Evolutionary conservation across 2,888 invertebrate genomes (phyloP), one percentile per base, ranked within the genome.

Genomic region (Cheilosia urbana): DNA sequence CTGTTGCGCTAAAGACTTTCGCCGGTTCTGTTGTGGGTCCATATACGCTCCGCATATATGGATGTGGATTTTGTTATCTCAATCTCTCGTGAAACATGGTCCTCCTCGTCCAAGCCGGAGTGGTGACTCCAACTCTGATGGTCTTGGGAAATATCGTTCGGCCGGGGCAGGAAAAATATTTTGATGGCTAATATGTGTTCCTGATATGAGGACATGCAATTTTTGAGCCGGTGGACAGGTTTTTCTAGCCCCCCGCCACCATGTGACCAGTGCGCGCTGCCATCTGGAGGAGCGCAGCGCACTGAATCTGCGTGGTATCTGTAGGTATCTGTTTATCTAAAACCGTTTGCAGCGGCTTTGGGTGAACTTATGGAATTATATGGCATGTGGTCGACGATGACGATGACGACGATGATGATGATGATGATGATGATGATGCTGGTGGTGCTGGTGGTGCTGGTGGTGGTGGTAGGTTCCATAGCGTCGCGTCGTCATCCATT

Each of bases 161-260:
- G 19, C 21, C 65, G n/a, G 37, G 45, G 17, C 7, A 9, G 58
- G 27, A 58, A 19, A 47, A 27, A 60, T 47, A 76, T 76, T 81
- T 87, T 87, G 81, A 87, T 87, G 87, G 87, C 77, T 87, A 87
- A 87, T 87, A 78, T 87, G 87, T 87, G 87, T 87, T 87, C 66
- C 80, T 60, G 87, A 87, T 87, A 87, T 63, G 82, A 82, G 87
- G 87, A 87, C 87, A 87, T 87, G 87, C 87, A 81, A 87, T 81
- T 77, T 71, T 78, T 72, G 77, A 85, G 57, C 42, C 69, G 53
- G 71, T 85, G 76, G 80, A 85, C 85, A 81, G 76, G 85, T 85
- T 85, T 37, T 85, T 37, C 85, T 85, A 85, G 72, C 49, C 57
- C 17, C 21, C 55, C 13, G 15, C 13, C 24, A 34, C 17, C 42